Evolutionary conservation across 2,797 vertebrate species (phyloP).

Genomic region (Euthynnus affinis): DNA sequence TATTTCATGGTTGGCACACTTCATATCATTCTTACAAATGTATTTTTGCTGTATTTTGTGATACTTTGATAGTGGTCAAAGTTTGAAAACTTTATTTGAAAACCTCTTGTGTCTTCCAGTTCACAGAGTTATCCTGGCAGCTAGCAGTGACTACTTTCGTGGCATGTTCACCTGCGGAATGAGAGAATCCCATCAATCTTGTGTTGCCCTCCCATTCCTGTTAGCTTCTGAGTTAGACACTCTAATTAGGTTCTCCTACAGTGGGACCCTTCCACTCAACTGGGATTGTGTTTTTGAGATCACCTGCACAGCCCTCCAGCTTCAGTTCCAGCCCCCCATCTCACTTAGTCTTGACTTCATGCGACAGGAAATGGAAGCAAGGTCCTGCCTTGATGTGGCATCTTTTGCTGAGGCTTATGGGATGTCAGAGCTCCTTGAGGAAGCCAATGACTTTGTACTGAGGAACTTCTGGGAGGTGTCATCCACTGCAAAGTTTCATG

Average conservation of each 20-base stretch:
- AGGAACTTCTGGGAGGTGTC: conserved; percentile 89
- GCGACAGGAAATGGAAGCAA: conserved; percentile 80
- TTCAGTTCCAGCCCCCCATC: conserved; percentile 89
- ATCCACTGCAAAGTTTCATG: conserved; percentile 85
- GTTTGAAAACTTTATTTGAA: neutral
- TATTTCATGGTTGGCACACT: conserved; percentile 76
- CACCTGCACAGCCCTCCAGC: conserved; percentile 88
- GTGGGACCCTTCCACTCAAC: conserved; percentile 83
- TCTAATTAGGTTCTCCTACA: conserved; percentile 89
- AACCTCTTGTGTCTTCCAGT: conserved; percentile 69
- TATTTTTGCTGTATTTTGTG: neutral
- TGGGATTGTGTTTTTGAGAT: conserved; percentile 90
- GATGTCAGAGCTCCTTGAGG: conserved; percentile 83
- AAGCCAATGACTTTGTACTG: conserved; percentile 88
- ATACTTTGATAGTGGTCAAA: neutral
- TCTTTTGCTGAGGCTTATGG: conserved; percentile 88
- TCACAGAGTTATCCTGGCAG: conserved; percentile 88
- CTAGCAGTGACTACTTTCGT: conserved; percentile 89
- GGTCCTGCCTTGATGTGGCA: conserved; percentile 87
- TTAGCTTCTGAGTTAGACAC: conserved; percentile 78
- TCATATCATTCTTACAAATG: neutral
- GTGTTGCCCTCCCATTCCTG: conserved; percentile 80
- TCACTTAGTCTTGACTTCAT: conserved; percentile 89
- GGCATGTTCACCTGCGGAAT: conserved; percentile 92
- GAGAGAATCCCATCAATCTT: conserved; percentile 85